Percentiles rank a stretch among this genome's conserved stretches.
Evolutionary conservation across 2,888 invertebrate genomes (phyloP).

Genomic region (Melinaea menophilus): DNA sequence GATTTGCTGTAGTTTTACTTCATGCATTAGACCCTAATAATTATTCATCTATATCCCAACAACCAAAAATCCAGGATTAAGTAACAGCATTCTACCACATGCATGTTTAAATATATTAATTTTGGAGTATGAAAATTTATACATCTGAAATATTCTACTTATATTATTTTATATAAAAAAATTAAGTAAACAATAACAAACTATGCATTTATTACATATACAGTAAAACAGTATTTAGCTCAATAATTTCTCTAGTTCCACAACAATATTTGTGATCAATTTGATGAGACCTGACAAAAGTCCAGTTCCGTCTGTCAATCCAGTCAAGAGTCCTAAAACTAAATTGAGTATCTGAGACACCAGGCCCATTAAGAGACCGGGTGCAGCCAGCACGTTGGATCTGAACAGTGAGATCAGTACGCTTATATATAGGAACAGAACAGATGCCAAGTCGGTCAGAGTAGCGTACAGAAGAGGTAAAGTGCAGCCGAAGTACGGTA

Average conservation of each 20-base stretch:
- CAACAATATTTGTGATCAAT: slow-evolving; percentile 57
- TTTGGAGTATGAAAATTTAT: too few relatives aligned
- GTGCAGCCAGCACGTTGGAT: slow-evolving; percentile 63
- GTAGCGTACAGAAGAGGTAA: slow-evolving; percentile 64
- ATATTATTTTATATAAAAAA: background rate
- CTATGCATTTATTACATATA: slow-evolving; percentile 29
- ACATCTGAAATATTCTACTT: too few relatives aligned
- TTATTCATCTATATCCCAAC: too few relatives aligned
- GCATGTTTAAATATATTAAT: too few relatives aligned
- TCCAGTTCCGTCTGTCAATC: slow-evolving; percentile 58
- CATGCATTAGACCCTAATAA: too few relatives aligned
- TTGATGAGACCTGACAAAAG: slow-evolving; percentile 59
- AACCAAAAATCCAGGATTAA: too few relatives aligned
- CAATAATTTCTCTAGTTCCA: slow-evolving; percentile 62
- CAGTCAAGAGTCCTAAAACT: slow-evolving; percentile 58
- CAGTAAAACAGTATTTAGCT: slow-evolving; percentile 36
- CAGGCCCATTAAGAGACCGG: slow-evolving; percentile 54
- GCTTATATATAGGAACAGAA: slow-evolving; percentile 65
- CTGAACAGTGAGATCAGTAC: slow-evolving; percentile 65
- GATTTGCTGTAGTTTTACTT: too few relatives aligned
- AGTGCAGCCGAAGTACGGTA: slow-evolving; percentile 70
- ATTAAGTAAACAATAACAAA: slow-evolving; percentile 16
- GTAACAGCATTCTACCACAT: too few relatives aligned
- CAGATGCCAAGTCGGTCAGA: slow-evolving; percentile 65
- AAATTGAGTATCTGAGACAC: slow-evolving; percentile 58